Percentiles rank a stretch among this genome's conserved stretches.
Evolutionary conservation across 1,140 invertebrate species (phyloP).

Genomic region (Drosophila malerkotliana): DNA sequence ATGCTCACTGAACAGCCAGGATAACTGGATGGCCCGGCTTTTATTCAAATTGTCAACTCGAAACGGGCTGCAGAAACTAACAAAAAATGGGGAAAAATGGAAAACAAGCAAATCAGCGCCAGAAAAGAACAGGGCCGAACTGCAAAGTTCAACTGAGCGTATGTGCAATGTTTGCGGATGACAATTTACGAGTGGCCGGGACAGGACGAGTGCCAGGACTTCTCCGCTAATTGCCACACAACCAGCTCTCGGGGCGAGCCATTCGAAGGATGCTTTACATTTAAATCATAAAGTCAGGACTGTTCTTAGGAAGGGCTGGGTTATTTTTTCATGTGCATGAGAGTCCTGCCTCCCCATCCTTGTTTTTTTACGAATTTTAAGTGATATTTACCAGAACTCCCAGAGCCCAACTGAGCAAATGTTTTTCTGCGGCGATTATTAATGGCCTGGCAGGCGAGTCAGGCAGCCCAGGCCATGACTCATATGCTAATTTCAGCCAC

Average conservation of each 20-base stretch:
- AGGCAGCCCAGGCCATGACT: conserved; percentile 59
- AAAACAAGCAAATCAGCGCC: conserved; percentile 29
- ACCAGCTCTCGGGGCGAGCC: conserved; percentile 18
- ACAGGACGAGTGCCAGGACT: conserved; percentile 22
- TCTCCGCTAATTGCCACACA: conserved; percentile 65
- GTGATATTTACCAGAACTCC: conserved; percentile 57
- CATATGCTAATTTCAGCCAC: conserved; percentile 74
- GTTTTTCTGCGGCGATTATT: conserved; percentile 61
- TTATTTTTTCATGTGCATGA: conserved; percentile 13
- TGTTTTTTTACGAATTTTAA: conserved; percentile 52
- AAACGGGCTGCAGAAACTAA: conserved; percentile 22
- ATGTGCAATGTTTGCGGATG: conserved; percentile 79
- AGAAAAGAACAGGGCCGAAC: conserved; percentile 47
- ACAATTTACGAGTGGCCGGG: conserved; percentile 65
- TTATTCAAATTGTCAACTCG: conserved; percentile 76
- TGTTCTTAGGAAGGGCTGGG: neutral
- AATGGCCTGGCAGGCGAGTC: conserved; percentile 68
- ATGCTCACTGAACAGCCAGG: conserved; percentile 57
- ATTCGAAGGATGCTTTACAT: neutral
- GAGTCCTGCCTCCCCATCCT: no score
- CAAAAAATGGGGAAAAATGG: neutral
- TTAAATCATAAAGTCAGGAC: neutral
- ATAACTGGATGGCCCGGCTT: conserved; percentile 23
- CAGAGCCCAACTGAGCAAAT: conserved; percentile 46
- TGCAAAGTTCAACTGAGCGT: conserved; percentile 75